Conservation (phyloP, 2,888 invertebrate species). For the Apodemia mormo region DNA sequence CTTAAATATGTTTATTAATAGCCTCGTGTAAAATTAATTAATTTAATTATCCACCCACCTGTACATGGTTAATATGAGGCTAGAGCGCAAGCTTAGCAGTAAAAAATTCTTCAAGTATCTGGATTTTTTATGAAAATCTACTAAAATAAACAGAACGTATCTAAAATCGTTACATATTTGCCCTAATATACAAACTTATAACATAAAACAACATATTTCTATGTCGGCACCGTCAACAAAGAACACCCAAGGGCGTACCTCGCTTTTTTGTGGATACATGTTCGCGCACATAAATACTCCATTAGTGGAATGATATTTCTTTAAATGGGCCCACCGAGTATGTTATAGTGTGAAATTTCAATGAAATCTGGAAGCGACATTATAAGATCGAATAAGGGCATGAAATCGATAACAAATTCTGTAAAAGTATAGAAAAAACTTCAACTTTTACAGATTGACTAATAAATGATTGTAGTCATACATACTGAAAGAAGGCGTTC, state of each 20-base stretch:
- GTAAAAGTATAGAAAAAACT: too few relatives aligned
- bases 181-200: neutral
- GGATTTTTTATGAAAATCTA: too few relatives aligned
- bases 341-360: conserved; percentile 33
- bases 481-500: too few relatives aligned
- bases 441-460: too few relatives aligned
- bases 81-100: too few relatives aligned
- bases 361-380: conserved; percentile 15
- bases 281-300: conserved; percentile 56
- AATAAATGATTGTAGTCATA: too few relatives aligned
- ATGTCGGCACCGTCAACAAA: conserved; percentile 48
- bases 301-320: conserved; percentile 74
- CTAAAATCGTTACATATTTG: neutral
- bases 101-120: too few relatives aligned
- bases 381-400: neutral
- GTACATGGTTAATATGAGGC: too few relatives aligned
- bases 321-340: conserved; percentile 62
- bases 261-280: conserved; percentile 44
- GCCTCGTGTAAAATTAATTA: too few relatives aligned
- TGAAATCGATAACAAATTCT: neutral
- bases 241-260: conserved; percentile 38
- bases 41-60: too few relatives aligned
- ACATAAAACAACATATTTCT: conserved; percentile 32
- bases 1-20: too few relatives aligned
- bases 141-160: too few relatives aligned